These are phyloP conservation scores for Cladopsammia gracilis DNA, from an alignment of 64 coral and sea anemone genomes.

Conservation along the genomic window DNA sequence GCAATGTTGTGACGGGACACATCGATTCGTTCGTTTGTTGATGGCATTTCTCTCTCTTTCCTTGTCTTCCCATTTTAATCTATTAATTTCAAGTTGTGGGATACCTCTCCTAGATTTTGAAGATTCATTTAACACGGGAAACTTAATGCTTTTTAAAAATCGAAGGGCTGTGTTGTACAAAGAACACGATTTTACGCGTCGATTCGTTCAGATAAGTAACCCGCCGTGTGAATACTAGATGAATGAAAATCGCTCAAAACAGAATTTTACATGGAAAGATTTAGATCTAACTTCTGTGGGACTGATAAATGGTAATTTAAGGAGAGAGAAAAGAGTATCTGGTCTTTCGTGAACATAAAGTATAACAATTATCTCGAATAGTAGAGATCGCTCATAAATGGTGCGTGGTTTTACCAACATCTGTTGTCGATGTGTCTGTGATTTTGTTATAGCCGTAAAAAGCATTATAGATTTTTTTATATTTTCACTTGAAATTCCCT, in stretches of 20 bases:
- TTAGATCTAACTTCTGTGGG: not conserved
- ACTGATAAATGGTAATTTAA: not conserved
- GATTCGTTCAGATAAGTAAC: not conserved
- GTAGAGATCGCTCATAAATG: not conserved
- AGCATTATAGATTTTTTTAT: not conserved
- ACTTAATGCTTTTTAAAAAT: too few species aligned
- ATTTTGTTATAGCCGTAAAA: not conserved
- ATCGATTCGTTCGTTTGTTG: not conserved
- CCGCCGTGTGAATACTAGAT: not conserved
- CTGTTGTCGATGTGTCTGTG: not conserved
- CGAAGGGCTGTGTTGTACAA: not conserved
- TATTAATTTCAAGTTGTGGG: not conserved
- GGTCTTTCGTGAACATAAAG: not conserved
- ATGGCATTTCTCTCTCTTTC: not conserved
- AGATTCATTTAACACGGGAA: not conserved
- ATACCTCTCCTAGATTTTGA: not conserved
- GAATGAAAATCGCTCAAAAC: constrained; percentile 2
- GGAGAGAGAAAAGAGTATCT: not conserved
- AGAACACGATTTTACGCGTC: not conserved
- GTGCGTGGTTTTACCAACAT: not conserved
- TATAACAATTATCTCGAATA: too few species aligned
- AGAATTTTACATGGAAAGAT: not conserved
- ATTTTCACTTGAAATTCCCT: not conserved
- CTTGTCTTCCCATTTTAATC: not conserved
- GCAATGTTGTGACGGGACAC: not conserved